These are phyloP conservation scores for Stenodera caucasica DNA, from an alignment of 2,888 invertebrate species.

Conservation along the genomic window DNA sequence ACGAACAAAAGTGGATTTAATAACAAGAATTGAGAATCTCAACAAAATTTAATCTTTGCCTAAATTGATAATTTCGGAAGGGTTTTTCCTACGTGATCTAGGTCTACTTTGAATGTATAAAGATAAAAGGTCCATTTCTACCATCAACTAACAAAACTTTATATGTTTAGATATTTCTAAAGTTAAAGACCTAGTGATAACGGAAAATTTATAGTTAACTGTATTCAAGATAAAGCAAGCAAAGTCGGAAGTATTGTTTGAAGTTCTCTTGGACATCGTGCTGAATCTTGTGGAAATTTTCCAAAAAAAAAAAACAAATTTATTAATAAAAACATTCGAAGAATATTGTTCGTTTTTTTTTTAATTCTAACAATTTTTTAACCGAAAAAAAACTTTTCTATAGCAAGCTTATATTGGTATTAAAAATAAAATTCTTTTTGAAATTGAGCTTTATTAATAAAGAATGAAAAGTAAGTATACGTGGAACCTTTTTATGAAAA, in stretches of 20 bases:
- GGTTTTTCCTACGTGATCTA: not conserved
- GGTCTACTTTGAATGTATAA: conserved; percentile 8
- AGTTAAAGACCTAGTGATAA: conserved; percentile 23
- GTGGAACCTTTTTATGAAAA: too few relatives aligned
- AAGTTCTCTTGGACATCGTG: conserved; percentile 14
- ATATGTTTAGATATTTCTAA: conserved; percentile 27
- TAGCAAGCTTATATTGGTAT: not conserved
- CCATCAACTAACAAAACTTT: conserved; percentile 15
- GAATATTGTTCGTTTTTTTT: not conserved
- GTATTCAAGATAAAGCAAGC: conserved; percentile 24
- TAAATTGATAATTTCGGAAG: not conserved
- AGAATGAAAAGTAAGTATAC: too few relatives aligned
- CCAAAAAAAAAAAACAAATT: not conserved
- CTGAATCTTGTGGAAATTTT: conserved; percentile 7
- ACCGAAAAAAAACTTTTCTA: not conserved
- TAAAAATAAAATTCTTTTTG: not conserved
- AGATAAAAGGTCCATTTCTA: conserved; percentile 12
- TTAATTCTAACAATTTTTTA: not conserved
- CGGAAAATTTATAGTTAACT: conserved; percentile 24
- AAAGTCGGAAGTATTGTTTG: conserved; percentile 24
- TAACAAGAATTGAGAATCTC: too few relatives aligned
- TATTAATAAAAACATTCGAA: not conserved
- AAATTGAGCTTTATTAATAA: too few relatives aligned
- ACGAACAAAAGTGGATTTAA: too few relatives aligned
- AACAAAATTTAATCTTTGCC: too few relatives aligned